Evolutionary conservation across 2,888 invertebrate species (phyloP).

Genomic region (Acanthosepion pharaonis): DNA sequence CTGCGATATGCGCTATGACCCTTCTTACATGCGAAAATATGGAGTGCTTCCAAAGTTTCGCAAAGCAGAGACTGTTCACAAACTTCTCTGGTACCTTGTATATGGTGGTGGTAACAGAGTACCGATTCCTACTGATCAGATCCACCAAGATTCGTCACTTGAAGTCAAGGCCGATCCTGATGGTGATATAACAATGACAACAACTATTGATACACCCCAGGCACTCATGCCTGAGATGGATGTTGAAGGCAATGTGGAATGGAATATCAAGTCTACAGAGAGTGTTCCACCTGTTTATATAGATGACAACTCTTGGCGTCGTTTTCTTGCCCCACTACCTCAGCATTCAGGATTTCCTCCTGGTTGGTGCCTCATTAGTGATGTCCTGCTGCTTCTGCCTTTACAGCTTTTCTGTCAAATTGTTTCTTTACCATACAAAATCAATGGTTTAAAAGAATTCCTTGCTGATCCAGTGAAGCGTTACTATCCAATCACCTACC

Average conservation of each 20-base stretch:
- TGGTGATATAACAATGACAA: background rate
- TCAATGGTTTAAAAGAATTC: conserved; percentile 79
- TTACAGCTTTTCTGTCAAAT: conserved; percentile 82
- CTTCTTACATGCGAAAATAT: conserved; percentile 55
- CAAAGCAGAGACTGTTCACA: conserved; percentile 81
- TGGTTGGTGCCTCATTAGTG: conserved; percentile 84
- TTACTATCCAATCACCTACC: conserved; percentile 80
- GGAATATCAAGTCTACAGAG: conserved; percentile 43
- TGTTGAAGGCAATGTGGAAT: conserved; percentile 3
- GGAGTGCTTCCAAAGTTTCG: conserved; percentile 80
- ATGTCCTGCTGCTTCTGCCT: conserved; percentile 82
- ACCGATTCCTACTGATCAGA: conserved; percentile 23
- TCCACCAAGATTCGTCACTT: background rate
- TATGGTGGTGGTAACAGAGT: conserved; percentile 74
- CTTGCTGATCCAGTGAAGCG: conserved; percentile 81
- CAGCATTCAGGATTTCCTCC: conserved; percentile 78
- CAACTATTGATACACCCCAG: background rate
- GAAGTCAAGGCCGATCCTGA: conserved; percentile 14
- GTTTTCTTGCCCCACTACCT: conserved; percentile 83
- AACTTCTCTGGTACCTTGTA: conserved; percentile 82
- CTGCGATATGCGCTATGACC: conserved; percentile 58
- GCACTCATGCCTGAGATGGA: conserved; percentile 4
- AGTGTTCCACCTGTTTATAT: conserved; percentile 62
- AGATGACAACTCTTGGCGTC: conserved; percentile 80
- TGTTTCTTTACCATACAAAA: conserved; percentile 78